Conservation (phyloP, 2,797 vertebrate species). For the Catamblyrhynchus diadema region DNA sequence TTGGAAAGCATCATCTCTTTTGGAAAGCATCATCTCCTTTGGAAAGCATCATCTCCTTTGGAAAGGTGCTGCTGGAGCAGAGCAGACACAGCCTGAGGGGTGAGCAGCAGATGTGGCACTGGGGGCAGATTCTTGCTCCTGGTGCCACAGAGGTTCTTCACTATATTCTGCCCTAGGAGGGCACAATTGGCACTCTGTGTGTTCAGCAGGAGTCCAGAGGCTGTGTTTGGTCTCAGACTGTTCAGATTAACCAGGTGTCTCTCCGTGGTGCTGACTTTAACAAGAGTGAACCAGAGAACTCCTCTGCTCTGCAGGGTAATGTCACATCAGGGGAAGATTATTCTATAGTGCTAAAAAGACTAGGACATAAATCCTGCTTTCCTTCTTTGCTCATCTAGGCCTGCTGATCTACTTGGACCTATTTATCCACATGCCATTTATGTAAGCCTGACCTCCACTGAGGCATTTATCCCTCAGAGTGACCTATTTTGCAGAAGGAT, state of each 20-base stretch:
- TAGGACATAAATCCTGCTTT: slow-evolving; percentile 35
- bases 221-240: not conserved
- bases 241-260: not conserved
- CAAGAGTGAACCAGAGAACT: not conserved
- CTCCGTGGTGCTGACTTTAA: not conserved
- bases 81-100: not conserved
- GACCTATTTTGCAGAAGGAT: slow-evolving; percentile 15
- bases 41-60: not conserved
- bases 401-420: slow-evolving; percentile 2
- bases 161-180: not conserved
- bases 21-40: not conserved
- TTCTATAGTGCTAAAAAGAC: not conserved
- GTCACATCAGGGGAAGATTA: not conserved
- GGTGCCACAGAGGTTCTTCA: not conserved
- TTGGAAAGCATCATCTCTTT: not conserved
- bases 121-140: not conserved
- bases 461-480: not conserved
- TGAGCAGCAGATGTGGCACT: not conserved
- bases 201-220: not conserved
- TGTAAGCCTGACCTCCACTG: not conserved
- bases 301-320: not conserved
- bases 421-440: not conserved
- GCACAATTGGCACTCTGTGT: not conserved
- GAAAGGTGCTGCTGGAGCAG: not conserved
- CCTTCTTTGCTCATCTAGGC: slow-evolving; percentile 3